These are phyloP conservation scores for Pseudachorutes palmiensis DNA, from an alignment of 1,140 invertebrate genomes.

Conservation along the genomic window DNA sequence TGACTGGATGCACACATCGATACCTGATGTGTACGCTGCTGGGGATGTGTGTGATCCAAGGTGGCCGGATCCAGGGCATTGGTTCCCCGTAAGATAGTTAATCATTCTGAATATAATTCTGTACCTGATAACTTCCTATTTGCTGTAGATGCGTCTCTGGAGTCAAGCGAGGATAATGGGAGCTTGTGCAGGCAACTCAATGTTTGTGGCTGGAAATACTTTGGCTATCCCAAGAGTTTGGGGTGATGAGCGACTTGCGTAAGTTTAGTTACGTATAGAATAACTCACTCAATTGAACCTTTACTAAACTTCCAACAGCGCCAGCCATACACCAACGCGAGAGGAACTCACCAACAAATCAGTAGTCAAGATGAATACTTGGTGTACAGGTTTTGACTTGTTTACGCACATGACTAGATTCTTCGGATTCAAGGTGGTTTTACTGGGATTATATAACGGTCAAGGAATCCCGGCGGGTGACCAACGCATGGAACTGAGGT, in stretches of 20 bases:
- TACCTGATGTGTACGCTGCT: conserved; percentile 77
- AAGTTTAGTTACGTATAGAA: conserved; percentile 55
- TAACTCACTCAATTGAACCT: no score
- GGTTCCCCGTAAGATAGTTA: conserved; percentile 62
- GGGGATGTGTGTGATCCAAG: conserved; percentile 80
- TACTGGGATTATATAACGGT: conserved; percentile 89
- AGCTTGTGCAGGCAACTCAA: conserved; percentile 80
- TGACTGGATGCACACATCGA: conserved; percentile 73
- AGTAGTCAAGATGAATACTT: conserved; percentile 52
- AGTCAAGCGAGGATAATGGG: conserved; percentile 98
- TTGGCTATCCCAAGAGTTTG: no score
- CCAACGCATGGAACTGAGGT: conserved; percentile 69
- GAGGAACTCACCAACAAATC: conserved; percentile 50
- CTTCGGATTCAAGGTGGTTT: conserved; percentile 88
- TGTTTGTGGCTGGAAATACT: conserved; percentile 50
- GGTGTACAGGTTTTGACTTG: conserved; percentile 83
- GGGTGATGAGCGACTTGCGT: no score
- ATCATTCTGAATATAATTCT: conserved; percentile 6
- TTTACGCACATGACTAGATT: conserved; percentile 94
- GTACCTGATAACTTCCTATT: no score
- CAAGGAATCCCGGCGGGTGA: conserved; percentile 76
- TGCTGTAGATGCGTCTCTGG: conserved; percentile 94
- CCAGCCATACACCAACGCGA: not conserved
- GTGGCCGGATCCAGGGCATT: conserved; percentile 65
- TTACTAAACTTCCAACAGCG: not conserved